Evolutionary conservation across 2,113 vertebrate genomes (phyloP).

Genomic region (Ellobius talpinus): DNA sequence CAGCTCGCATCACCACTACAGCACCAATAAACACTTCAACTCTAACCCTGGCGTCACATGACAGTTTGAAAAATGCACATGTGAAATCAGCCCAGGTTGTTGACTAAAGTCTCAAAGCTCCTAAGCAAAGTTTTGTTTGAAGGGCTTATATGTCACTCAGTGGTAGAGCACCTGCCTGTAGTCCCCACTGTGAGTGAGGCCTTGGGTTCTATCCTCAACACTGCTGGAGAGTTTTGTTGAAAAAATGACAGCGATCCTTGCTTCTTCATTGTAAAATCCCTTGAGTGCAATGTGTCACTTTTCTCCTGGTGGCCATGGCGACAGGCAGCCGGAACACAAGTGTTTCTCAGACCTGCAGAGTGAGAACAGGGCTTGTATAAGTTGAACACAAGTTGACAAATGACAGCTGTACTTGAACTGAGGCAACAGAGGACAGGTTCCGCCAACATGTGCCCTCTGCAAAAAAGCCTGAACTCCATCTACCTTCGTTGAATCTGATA

Average conservation of each 20-base stretch:
- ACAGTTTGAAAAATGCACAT: constrained; percentile 26
- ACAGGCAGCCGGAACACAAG: neutral
- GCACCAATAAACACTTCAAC: neutral
- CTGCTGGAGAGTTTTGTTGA: neutral
- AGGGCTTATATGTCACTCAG: neutral
- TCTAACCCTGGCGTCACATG: neutral
- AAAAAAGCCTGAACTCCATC: neutral
- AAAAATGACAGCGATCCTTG: constrained; percentile 69
- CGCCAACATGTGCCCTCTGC: neutral
- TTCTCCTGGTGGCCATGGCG: neutral
- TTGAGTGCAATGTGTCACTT: neutral
- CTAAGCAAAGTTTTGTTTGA: constrained; percentile 13
- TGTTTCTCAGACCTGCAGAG: neutral
- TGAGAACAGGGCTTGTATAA: neutral
- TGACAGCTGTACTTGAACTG: neutral
- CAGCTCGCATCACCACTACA: fast-evolving
- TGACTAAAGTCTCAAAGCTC: neutral
- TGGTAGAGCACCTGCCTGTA: neutral
- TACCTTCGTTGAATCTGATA: neutral
- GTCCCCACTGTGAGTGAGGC: neutral
- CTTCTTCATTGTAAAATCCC: constrained; percentile 48
- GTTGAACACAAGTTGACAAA: neutral
- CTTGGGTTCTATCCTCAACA: neutral
- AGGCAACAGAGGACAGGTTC: no score
- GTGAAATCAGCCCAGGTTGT: constrained; percentile 60